Percentiles rank a stretch among this genome's conserved stretches.
These are phyloP conservation scores for Aldrovandia affinis DNA, from an alignment of 2,797 vertebrate species.

Conservation along the genomic window DNA sequence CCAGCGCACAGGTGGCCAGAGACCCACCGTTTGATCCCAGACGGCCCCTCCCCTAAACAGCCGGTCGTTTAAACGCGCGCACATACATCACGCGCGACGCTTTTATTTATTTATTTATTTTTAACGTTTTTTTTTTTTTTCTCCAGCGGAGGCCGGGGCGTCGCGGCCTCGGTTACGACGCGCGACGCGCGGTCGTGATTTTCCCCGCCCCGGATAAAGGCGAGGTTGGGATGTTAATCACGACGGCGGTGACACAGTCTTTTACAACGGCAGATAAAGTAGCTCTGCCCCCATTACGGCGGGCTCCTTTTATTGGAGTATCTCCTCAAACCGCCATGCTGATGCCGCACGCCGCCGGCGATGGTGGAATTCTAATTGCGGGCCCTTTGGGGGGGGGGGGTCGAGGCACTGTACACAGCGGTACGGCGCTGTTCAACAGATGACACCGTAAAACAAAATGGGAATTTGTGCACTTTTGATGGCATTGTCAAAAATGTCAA, in stretches of 20 bases:
- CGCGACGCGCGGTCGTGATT: neutral
- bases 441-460: neutral
- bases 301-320: neutral
- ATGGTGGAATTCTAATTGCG: neutral
- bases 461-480: neutral
- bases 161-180: neutral
- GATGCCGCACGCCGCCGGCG: neutral
- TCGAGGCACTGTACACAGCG: neutral
- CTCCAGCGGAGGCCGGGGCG: neutral
- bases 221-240: neutral
- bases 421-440: neutral
- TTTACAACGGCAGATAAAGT: neutral
- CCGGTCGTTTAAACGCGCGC: constrained; percentile 56
- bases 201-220: neutral
- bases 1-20: constrained; percentile 74
- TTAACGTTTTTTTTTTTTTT: too few species aligned
- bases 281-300: neutral
- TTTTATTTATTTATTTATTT: constrained; percentile 55
- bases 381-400: neutral
- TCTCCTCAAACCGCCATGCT: neutral
- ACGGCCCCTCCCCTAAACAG: constrained; percentile 66
- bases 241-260: neutral
- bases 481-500: neutral
- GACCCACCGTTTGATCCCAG: constrained; percentile 28
- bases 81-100: constrained; percentile 54